Evolutionary conservation across 2,888 invertebrate species (phyloP).

Genomic region (Cantharis nigra): DNA sequence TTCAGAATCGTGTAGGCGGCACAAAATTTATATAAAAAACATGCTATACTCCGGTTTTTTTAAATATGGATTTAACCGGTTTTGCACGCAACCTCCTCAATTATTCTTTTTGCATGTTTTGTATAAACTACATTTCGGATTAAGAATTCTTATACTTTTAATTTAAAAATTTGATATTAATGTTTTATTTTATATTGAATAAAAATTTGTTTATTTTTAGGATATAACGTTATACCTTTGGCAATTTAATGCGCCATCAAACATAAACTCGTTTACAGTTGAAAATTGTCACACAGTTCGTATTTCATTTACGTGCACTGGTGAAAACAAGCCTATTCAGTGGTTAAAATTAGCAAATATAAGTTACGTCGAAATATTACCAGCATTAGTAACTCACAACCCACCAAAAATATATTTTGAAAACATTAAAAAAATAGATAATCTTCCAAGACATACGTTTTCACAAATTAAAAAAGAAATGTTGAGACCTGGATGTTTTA

Average conservation of each 20-base stretch:
- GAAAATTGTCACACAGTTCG: constrained; percentile 59
- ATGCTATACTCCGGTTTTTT: no score
- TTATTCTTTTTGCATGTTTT: no score
- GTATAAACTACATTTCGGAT: background rate
- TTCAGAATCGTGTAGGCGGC: no score
- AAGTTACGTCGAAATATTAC: constrained; percentile 56
- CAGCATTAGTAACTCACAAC: constrained; percentile 43
- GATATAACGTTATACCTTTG: constrained; percentile 59
- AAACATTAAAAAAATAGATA: constrained; percentile 57
- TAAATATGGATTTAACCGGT: no score
- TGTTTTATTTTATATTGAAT: background rate
- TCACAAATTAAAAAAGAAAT: constrained; percentile 43
- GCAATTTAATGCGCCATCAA: constrained; percentile 57
- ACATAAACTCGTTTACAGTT: constrained; percentile 56
- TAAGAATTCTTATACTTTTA: background rate
- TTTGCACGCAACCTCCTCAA: no score
- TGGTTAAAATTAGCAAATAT: constrained; percentile 50
- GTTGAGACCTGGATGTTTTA: constrained; percentile 39
- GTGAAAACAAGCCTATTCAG: constrained; percentile 49
- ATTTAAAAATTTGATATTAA: background rate
- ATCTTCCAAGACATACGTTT: constrained; percentile 58
- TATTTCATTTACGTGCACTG: constrained; percentile 58
- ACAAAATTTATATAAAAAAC: no score
- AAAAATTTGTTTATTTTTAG: constrained; percentile 54
- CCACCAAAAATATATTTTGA: constrained; percentile 55